phyloP scores from a whole-genome alignment of 2,797 vertebrate species.

The Fratercula arctica region DNA sequence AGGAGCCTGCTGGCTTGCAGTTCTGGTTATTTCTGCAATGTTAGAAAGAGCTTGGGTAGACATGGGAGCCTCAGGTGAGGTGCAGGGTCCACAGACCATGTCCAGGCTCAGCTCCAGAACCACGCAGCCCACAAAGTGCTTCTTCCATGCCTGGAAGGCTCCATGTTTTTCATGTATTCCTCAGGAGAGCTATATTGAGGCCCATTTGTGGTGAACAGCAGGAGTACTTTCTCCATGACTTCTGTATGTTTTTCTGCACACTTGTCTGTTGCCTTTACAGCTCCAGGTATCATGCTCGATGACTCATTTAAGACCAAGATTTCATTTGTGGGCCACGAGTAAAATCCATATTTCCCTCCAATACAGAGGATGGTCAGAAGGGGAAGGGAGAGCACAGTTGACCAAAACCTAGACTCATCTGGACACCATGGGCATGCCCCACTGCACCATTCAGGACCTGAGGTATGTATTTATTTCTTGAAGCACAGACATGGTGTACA shows the following conservation, averaged over 20 bases:
- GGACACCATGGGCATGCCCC: background rate
- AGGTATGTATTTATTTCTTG: background rate
- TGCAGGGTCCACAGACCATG: background rate
- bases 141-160: background rate
- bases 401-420: background rate
- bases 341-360: background rate
- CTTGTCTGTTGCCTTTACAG: background rate
- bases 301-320: background rate
- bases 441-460: background rate
- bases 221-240: background rate
- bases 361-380: background rate
- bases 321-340: background rate
- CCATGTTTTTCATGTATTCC: background rate
- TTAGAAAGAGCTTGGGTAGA: background rate
- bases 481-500: fast-evolving
- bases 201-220: background rate
- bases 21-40: background rate
- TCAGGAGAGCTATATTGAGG: background rate
- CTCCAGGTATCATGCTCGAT: background rate
- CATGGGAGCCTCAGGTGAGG: background rate
- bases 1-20: background rate
- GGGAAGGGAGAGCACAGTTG: background rate
- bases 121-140: background rate
- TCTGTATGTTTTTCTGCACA: background rate
- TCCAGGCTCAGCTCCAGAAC: conserved; percentile 19